These are phyloP conservation scores for Lasioglossum figueresi DNA, from an alignment of 2,888 invertebrate species.

Conservation along the genomic window DNA sequence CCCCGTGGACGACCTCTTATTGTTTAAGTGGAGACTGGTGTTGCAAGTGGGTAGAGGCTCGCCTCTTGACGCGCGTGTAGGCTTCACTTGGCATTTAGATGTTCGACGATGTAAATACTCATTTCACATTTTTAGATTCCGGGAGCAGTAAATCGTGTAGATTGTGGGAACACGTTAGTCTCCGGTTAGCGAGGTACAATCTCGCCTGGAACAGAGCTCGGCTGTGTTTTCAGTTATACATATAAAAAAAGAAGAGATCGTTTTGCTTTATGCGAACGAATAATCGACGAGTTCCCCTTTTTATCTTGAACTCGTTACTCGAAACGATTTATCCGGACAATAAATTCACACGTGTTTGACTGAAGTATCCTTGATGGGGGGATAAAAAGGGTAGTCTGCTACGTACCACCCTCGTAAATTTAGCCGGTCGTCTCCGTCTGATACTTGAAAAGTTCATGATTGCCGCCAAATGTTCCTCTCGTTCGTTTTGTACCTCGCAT, in stretches of 20 bases:
- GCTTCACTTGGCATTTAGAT: background rate
- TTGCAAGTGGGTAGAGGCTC: background rate
- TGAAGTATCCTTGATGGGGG: background rate
- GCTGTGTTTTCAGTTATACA: background rate
- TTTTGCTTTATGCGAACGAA: background rate
- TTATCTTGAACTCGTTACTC: background rate
- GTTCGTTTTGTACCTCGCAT: background rate
- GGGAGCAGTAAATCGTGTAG: background rate
- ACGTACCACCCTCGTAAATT: background rate
- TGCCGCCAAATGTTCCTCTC: slow-evolving; percentile 4
- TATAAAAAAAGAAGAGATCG: background rate
- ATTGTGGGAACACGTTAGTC: background rate
- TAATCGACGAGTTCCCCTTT: background rate
- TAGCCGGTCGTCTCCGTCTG: background rate
- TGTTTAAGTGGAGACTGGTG: background rate
- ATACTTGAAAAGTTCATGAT: slow-evolving; percentile 13
- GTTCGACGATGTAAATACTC: slow-evolving; percentile 3
- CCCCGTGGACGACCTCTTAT: background rate
- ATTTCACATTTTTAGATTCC: slow-evolving; percentile 12
- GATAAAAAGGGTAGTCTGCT: slow-evolving; percentile 6
- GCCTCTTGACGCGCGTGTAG: background rate
- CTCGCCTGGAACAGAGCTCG: background rate
- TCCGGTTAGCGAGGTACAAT: background rate
- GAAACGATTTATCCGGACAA: slow-evolving; percentile 4
- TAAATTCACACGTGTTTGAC: slow-evolving; percentile 14